Evolutionary conservation across 2,888 invertebrate genomes (phyloP), one percentile per base, ranked within the genome.

Genomic region (Trichopria drosophilae): DNA sequence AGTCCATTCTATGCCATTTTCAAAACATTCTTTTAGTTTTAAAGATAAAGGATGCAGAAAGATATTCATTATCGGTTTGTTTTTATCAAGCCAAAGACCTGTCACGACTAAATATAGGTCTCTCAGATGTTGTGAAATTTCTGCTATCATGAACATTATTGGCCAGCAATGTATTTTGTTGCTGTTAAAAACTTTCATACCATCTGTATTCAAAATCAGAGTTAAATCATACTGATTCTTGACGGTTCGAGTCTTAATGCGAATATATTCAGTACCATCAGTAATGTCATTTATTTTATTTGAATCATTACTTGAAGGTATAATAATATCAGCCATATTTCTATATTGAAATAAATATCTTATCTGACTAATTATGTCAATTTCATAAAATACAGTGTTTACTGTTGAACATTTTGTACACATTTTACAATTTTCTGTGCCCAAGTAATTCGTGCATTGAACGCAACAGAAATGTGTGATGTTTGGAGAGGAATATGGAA

Each of bases 141-240:
- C 56, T 35, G 44, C 53, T 19, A 52, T 47, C 15, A n/a, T 45
- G 29, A 29, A 57, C 42, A 57, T 45, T 16, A 57, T 13, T 18
- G 50, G 54, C 49, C 52, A 57, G 19, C 49, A 46, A 20, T 54
- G 16, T 35, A 39, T 39, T 7, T 32, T 48, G 2, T 43, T 31
- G 49, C 46, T 48, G 18, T 56, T 52, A 3, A 35, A 29, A 12
- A 55, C 13, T 31, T 45, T 31, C 15, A 58, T 20, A 19, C 53
- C 58, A 42, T 55, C 58, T 4, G 53, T 57, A 45, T 53, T 51
- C 40, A 53, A 46, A 26, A 57, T 50, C 16, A 56, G 40, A 5
- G 52, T 37, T 10, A 59, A 34, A 36, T 59, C 54, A 19, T 52
- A 53, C 28, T 41, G 9, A 1, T 20, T 2, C 26, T 50, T 42